Evolutionary conservation across 92 coral and sea anemone genomes (phyloP), one percentile per base, ranked within the genome.

Genomic region (Porites rus): DNA sequence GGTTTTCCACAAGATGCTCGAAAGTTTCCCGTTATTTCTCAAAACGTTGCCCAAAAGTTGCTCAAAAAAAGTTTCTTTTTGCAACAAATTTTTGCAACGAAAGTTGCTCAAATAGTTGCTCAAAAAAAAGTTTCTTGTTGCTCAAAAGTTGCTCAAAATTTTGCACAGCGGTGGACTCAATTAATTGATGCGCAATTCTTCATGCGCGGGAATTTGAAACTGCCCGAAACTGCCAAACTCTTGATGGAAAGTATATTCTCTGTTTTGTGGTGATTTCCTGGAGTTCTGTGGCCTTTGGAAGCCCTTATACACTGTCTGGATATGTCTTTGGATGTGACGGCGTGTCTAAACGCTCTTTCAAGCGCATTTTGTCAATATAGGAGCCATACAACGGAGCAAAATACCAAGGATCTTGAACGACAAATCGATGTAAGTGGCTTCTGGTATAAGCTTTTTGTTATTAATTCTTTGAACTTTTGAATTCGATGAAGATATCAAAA

Each of bases 271-370:
- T 12, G n/a, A 13, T 24, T 83, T 83, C 50, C 24, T 9, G 16
- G 52, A 12, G 43, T 46, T 59, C 43, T 73, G 64, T 72, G 74
- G 87, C 21, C 6, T 16, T 24, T 65, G 21, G 17, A 73, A 69
- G 25, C 46, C 18, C 51, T 6, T 21, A 5, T n/a, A 1, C 72
- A 74, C 51, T 24, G 69, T 68, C 64, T 20, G 72, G 88, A 60
- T 64, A 97, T 97, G 99, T 93, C 99, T 62, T 84, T 97, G 82
- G 98, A 97, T 76, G 92, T 95, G 8, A 95, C 94, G n/a, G 98
- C 96, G 10, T 97, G 99, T 84, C 79, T 97, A 13, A 97, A 97
- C 78, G 98, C 98, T n/a, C 86, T 97, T 7, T 95, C 99, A 12
- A 89, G 88, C 58, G 98, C 99, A 24, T 97, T 95, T 85, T 90